Conservation (phyloP, 2,888 invertebrate species). For the Amblyjoppa fuscipennis region DNA sequence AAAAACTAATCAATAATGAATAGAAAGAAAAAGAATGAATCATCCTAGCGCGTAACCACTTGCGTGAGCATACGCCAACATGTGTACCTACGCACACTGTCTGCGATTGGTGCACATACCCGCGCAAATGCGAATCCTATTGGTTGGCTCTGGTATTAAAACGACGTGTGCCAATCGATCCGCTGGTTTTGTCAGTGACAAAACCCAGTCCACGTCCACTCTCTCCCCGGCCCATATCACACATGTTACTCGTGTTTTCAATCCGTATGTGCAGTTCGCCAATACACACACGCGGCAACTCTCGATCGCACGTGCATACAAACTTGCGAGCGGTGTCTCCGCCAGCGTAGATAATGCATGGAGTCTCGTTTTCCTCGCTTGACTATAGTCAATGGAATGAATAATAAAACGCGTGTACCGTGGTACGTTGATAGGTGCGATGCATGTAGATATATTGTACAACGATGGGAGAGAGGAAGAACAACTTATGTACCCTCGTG, state of each 20-base stretch:
- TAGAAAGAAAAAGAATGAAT: constrained; percentile 2
- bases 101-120: neutral
- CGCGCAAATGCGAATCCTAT: constrained; percentile 8
- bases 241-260: neutral
- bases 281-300: neutral
- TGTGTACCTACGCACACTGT: neutral
- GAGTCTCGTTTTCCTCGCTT: constrained; percentile 26
- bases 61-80: constrained; percentile 27
- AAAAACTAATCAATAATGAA: neutral
- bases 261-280: neutral
- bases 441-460: neutral
- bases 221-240: neutral
- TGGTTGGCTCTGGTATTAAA: constrained; percentile 42
- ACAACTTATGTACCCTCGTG: constrained; percentile 14
- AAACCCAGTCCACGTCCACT: neutral
- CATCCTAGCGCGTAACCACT: constrained; percentile 29
- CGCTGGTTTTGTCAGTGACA: constrained; percentile 53
- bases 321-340: constrained; percentile 3
- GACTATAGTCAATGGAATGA: constrained; percentile 62
- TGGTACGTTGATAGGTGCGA: constrained; percentile 8
- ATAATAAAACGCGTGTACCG: constrained; percentile 57
- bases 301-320: constrained; percentile 18
- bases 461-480: neutral
- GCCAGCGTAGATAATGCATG: constrained; percentile 14
- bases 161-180: constrained; percentile 61